A percentile compares a stretch with the other conserved stretches of the same genome.
Evolutionary conservation across 2,113 vertebrate species (phyloP).

Genomic region (Campylomormyrus numenius): DNA sequence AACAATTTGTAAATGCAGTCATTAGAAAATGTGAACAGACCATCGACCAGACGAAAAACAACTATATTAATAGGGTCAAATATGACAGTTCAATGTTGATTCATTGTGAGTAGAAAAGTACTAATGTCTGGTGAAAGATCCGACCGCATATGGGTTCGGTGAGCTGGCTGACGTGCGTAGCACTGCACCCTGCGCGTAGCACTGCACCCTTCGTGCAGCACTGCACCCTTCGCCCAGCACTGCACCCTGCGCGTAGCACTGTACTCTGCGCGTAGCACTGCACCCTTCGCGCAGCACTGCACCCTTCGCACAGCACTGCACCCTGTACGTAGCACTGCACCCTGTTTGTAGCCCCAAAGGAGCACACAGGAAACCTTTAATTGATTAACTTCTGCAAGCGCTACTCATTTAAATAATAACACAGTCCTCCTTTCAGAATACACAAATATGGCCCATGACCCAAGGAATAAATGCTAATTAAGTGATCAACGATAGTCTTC

Average conservation of each 20-base stretch:
- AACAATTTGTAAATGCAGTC: neutral
- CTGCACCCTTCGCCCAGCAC: neutral
- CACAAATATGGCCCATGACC: neutral
- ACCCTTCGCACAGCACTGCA: no score
- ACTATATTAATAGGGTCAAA: neutral
- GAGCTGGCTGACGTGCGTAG: neutral
- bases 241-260: neutral
- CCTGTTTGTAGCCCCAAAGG: neutral
- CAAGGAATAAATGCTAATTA: slow-evolving; percentile 21
- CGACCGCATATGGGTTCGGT: neutral
- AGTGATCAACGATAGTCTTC: slow-evolving; percentile 13
- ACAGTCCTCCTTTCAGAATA: neutral
- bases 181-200: neutral
- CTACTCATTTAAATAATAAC: neutral
- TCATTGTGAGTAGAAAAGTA: neutral
- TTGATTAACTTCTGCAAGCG: neutral
- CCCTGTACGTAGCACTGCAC: neutral
- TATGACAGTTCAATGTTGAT: neutral
- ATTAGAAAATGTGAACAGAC: neutral
- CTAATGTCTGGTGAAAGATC: neutral
- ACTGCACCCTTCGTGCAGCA: neutral
- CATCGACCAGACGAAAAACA: neutral
- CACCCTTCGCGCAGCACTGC: neutral
- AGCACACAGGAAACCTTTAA: neutral
- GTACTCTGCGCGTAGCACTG: no score